A percentile compares a stretch with the other conserved stretches of the same genome.
phyloP scores from a whole-genome alignment of 2,113 vertebrate genomes.

The Pitta sordida region DNA sequence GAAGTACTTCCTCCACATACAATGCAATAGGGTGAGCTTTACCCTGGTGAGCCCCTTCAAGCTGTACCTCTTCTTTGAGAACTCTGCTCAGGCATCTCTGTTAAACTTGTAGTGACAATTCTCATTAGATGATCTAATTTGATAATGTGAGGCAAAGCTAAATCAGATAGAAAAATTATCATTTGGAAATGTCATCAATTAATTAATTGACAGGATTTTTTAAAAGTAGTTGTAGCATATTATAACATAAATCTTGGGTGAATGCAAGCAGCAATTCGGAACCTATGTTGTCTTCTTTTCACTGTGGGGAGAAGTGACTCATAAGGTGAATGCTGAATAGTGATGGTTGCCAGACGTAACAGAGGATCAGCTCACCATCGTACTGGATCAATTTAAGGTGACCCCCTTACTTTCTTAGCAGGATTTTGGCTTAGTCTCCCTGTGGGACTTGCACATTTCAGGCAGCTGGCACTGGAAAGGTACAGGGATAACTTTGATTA shows the following conservation, averaged over 20 bases:
- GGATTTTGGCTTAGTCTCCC: background rate
- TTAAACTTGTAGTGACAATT: background rate
- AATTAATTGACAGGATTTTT: background rate
- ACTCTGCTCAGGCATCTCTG: background rate
- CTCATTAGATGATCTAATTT: background rate
- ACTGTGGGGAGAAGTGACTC: background rate
- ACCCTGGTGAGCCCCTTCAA: background rate
- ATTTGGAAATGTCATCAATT: background rate
- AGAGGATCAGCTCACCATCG: background rate
- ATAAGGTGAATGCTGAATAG: background rate
- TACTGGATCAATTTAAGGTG: background rate
- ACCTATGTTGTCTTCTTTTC: background rate
- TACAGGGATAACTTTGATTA: background rate
- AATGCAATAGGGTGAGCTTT: background rate
- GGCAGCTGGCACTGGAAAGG: background rate
- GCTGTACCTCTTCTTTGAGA: background rate
- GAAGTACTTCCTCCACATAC: background rate
- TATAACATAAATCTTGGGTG: background rate
- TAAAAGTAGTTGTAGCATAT: background rate
- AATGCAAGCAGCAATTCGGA: background rate
- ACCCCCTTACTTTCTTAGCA: background rate
- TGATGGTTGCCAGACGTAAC: background rate
- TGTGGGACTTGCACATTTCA: background rate
- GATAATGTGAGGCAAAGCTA: background rate
- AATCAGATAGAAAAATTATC: background rate